These are phyloP conservation scores for Conomelus anceps DNA, from an alignment of 2,888 invertebrate genomes.

Conservation along the genomic window DNA sequence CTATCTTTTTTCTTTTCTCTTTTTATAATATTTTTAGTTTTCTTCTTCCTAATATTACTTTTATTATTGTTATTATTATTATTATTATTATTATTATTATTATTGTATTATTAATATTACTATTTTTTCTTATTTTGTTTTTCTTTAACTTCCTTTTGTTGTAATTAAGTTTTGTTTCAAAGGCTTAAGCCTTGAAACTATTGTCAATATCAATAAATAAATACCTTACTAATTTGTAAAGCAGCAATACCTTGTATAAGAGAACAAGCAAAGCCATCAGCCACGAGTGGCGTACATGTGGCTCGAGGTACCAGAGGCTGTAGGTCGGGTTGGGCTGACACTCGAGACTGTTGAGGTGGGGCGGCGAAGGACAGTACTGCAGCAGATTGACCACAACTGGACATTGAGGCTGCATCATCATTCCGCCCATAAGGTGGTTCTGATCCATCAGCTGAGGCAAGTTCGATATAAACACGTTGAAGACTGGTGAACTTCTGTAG, in stretches of 20 bases:
- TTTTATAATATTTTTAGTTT: too few relatives aligned
- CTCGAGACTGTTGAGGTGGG: slow-evolving; percentile 48
- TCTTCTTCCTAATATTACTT: too few relatives aligned
- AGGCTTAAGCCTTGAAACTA: too few relatives aligned
- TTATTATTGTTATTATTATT: too few relatives aligned
- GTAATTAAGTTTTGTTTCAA: not conserved
- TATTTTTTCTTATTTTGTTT: too few relatives aligned
- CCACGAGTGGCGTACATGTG: slow-evolving; percentile 85
- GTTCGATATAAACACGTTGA: slow-evolving; percentile 91
- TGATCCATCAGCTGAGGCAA: slow-evolving; percentile 91
- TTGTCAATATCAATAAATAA: too few relatives aligned
- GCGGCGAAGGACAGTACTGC: slow-evolving; percentile 77
- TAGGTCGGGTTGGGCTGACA: slow-evolving; percentile 64
- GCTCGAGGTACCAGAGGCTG: slow-evolving; percentile 81
- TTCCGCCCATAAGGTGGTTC: slow-evolving; percentile 88
- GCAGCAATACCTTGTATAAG: slow-evolving; percentile 76
- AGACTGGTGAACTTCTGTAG: slow-evolving; percentile 79
- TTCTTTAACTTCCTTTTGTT: too few relatives aligned
- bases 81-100: too few relatives aligned
- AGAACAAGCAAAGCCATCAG: slow-evolving; percentile 86
- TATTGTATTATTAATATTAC: too few relatives aligned
- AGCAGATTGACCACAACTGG: slow-evolving; percentile 59
- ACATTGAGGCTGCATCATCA: slow-evolving; percentile 72
- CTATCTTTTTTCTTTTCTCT: too few relatives aligned
- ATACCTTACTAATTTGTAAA: not conserved